A percentile compares a stretch with the other conserved stretches of the same genome.
Conservation (phyloP, 1,140 invertebrate species). For the Nymphalis io region DNA sequence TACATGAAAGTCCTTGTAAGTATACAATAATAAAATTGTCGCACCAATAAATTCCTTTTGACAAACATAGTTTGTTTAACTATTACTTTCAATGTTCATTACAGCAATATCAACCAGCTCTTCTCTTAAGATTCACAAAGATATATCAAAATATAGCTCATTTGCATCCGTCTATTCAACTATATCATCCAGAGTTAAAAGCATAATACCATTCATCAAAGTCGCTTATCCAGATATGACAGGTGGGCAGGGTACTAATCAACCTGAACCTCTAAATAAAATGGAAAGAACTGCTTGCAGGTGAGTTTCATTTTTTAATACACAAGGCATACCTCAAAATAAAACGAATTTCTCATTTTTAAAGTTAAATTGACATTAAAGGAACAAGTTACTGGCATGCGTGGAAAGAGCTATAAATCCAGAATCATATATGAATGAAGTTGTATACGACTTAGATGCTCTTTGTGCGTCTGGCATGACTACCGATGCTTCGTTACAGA, state of each 20-base stretch:
- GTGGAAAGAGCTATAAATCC: conserved; percentile 84
- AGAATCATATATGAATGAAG: conserved; percentile 82
- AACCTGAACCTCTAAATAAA: conserved; percentile 83
- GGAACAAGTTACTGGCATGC: conserved; percentile 82
- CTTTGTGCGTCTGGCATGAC: conserved; percentile 51
- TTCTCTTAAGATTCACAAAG: conserved; percentile 72
- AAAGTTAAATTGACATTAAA: conserved; percentile 41
- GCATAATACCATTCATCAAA: conserved; percentile 87
- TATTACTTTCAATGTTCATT: conserved; percentile 31
- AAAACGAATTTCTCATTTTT: not conserved
- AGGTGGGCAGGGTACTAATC: conserved; percentile 79
- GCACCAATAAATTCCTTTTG: not conserved
- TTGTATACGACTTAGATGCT: conserved; percentile 89
- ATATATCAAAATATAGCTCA: conserved; percentile 62
- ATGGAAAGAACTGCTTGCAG: conserved; percentile 85
- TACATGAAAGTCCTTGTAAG: conserved; percentile 70
- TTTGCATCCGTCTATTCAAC: conserved; percentile 64
- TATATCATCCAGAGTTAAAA: conserved; percentile 80
- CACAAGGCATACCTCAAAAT: no score
- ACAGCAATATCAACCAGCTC: conserved; percentile 65
- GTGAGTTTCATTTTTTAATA: conserved; percentile 42
- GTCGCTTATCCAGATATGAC: conserved; percentile 88
- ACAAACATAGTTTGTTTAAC: not conserved
- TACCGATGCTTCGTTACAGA: conserved; percentile 46
- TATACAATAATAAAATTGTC: conserved; percentile 19